Evolutionary conservation across 1,140 invertebrate species (phyloP).

Genomic region (Lucilia sericata): DNA sequence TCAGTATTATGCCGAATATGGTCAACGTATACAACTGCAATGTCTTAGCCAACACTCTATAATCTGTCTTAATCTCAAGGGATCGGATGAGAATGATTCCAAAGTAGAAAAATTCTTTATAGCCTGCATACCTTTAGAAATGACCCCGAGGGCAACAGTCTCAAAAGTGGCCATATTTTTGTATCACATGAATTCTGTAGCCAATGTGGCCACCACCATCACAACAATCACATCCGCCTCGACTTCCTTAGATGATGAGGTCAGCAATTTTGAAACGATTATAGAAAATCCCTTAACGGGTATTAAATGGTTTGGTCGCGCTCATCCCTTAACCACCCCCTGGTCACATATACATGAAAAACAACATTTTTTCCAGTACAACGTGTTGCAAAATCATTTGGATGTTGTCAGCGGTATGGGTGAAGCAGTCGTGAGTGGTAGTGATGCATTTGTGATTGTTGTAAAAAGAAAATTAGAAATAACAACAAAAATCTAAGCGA

Average conservation of each 20-base stretch:
- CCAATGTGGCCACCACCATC: not conserved
- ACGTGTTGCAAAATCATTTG: not conserved
- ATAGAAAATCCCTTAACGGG: conserved; percentile 52
- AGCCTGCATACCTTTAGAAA: conserved; percentile 38
- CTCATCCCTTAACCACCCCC: conserved; percentile 53
- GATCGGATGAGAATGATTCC: not conserved
- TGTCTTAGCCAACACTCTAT: conserved; percentile 5
- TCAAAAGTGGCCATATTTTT: conserved; percentile 43
- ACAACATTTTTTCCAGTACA: conserved; percentile 52
- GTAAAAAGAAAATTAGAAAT: conserved; percentile 50
- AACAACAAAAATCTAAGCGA: not conserved
- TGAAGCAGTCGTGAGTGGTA: not conserved
- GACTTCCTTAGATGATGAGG: conserved; percentile 17
- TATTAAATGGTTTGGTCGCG: conserved; percentile 53
- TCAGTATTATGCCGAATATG: conserved; percentile 56
- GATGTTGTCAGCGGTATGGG: not conserved
- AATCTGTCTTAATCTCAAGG: conserved; percentile 29
- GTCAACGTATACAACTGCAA: conserved; percentile 54
- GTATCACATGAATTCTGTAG: conserved; percentile 32
- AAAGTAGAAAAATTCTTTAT: conserved; percentile 45
- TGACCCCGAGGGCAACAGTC: not conserved
- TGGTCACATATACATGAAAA: conserved; percentile 54
- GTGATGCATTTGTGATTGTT: conserved; percentile 52
- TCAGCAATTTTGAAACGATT: conserved; percentile 42
- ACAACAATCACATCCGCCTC: not conserved